Conservation (phyloP, 1,140 invertebrate species). For the Cydia fagiglandana region DNA sequence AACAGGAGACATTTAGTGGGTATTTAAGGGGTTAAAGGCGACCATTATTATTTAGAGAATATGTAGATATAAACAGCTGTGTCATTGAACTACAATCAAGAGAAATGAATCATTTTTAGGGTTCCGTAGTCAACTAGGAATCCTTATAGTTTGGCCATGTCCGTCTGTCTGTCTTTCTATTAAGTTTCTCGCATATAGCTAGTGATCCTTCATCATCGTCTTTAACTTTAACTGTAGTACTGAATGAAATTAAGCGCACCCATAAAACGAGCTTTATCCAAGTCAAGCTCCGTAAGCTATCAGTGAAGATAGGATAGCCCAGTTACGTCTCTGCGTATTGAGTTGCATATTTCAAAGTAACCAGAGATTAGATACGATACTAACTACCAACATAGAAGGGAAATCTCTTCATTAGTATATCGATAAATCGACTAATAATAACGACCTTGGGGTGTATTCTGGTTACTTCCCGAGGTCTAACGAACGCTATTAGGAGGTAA, state of each 20-base stretch:
- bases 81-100: too few relatives aligned
- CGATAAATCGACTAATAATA: constrained; percentile 1
- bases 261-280: neutral
- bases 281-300: neutral
- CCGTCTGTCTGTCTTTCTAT: too few relatives aligned
- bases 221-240: neutral
- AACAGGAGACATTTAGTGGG: too few relatives aligned
- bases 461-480: neutral
- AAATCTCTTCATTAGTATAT: constrained; percentile 17
- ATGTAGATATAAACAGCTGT: too few relatives aligned
- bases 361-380: constrained; percentile 17
- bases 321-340: constrained; percentile 5
- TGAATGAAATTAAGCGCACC: neutral
- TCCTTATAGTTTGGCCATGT: too few relatives aligned
- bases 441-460: neutral
- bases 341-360: neutral
- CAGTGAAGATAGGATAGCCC: neutral
- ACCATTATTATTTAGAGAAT: too few relatives aligned
- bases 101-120: too few relatives aligned
- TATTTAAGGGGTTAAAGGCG: too few relatives aligned
- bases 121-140: too few relatives aligned
- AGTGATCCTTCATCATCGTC: too few relatives aligned
- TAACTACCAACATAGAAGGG: constrained; percentile 14
- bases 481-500: too few relatives aligned
- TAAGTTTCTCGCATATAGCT: too few relatives aligned